Evolutionary conservation across 2,113 vertebrate genomes (phyloP).

Genomic region (Hypanus sabinus): DNA sequence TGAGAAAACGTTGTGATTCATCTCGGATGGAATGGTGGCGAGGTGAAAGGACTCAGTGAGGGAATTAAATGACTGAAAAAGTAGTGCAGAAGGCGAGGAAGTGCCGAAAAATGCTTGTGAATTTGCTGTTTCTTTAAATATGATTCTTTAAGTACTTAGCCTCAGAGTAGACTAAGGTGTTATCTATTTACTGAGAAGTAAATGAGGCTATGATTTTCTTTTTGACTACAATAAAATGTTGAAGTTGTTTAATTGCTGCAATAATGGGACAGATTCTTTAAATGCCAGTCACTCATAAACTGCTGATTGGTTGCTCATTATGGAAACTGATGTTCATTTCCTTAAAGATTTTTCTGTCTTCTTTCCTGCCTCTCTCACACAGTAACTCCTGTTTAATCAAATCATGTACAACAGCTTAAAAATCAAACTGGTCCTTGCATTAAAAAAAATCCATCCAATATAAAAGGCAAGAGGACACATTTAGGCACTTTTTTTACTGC

Average conservation of each 20-base stretch:
- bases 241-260: background rate
- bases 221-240: background rate
- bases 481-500: background rate
- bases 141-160: too few species aligned
- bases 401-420: background rate
- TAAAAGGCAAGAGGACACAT: background rate
- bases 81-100: background rate
- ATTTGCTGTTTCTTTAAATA: background rate
- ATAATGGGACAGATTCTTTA: background rate
- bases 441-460: background rate
- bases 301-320: background rate
- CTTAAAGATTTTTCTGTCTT: background rate
- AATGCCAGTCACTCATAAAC: background rate
- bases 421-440: background rate
- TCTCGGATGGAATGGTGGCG: background rate
- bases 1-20: background rate
- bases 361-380: background rate
- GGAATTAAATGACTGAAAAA: background rate
- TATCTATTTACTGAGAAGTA: background rate
- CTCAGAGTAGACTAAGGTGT: background rate
- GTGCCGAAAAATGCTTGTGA: background rate
- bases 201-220: background rate
- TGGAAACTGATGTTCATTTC: background rate
- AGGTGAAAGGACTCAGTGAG: background rate
- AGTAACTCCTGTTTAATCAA: slow-evolving; percentile 11